Evolutionary conservation across 2,888 invertebrate genomes (phyloP), one percentile per base, ranked within the genome.

Genomic region (Diplazon laetatorius): DNA sequence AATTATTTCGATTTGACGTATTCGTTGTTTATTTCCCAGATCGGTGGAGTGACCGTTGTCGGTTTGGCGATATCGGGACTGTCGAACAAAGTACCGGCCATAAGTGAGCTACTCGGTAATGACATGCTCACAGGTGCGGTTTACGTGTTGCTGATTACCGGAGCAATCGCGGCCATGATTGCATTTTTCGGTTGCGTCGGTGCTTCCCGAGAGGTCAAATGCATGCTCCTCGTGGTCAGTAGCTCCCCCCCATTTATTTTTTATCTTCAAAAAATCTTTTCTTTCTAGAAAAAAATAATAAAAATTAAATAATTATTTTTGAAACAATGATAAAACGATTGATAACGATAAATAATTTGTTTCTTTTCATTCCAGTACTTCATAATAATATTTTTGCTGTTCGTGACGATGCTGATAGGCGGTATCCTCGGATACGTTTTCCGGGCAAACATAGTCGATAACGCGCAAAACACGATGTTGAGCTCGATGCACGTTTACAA

Each of bases 111-210:
- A 76, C 93, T 97, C 82, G 97, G 97, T 76, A 97, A 96, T 86
- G 96, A 97, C 92, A 93, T 98, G 86, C 97, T 97, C 91, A 94
- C 96, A 63, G 97, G 97, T 25, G 95, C 97, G 0, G 95, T 97
- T 46, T 96, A 95, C 86, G 95, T 97, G 75, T 93, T 98, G 80
- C 94, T 97, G 63, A 95, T 95, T 20, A 96, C 96, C 76, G 98
- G 98, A 5, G 93, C 95, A 37, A 92, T 96, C 78, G 95, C 97
- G 78, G 94, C 96, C 85, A 88, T 98, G 80, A 93, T 98, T 68
- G 96, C 98, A 9, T 95, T 98, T 91, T 94, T 98, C 80, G 98
- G 98, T 73, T 98, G 98, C 91, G 93, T 97, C 87, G 98, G 98
- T 52, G 97, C 98, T n/a, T 95, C 96, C 55, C 96, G 96, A 90